Percentiles rank a stretch among this genome's conserved stretches.
These are phyloP conservation scores for Anthoptus insignis DNA, from an alignment of 2,888 invertebrate species.

Conservation along the genomic window DNA sequence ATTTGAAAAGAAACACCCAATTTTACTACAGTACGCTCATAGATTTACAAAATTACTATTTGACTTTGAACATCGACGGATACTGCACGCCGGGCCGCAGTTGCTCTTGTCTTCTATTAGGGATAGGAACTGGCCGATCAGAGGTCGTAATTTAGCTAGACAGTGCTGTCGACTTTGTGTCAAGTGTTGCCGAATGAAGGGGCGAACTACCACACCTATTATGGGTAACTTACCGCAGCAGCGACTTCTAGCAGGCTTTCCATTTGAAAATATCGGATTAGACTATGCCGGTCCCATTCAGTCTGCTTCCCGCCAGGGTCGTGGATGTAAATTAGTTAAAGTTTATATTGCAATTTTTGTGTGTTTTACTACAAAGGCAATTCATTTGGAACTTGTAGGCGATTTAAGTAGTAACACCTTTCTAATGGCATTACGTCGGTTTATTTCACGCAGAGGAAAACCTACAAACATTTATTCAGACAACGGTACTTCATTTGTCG, in stretches of 20 bases:
- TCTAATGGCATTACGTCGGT: slow-evolving; percentile 42
- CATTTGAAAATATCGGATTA: slow-evolving; percentile 37
- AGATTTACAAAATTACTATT: slow-evolving; percentile 42
- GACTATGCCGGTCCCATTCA: slow-evolving; percentile 48
- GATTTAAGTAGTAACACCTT: slow-evolving; percentile 48
- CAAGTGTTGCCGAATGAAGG: slow-evolving; percentile 46
- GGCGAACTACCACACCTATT: slow-evolving; percentile 38
- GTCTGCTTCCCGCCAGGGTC: slow-evolving; percentile 35
- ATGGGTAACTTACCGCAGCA: slow-evolving; percentile 49
- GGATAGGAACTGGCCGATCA: slow-evolving; percentile 33
- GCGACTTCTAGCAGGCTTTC: slow-evolving; percentile 36
- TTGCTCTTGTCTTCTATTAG: slow-evolving; percentile 34
- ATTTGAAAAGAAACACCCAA: slow-evolving; percentile 51
- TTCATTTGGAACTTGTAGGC: slow-evolving; percentile 48
- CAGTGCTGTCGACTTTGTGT: slow-evolving; percentile 42
- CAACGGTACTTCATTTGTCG: slow-evolving; percentile 49
- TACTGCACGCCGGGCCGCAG: slow-evolving; percentile 50
- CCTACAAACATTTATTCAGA: slow-evolving; percentile 45
- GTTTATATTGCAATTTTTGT: slow-evolving; percentile 45
- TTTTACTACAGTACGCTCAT: slow-evolving; percentile 52
- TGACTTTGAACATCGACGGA: slow-evolving; percentile 34
- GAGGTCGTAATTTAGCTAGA: slow-evolving; percentile 43
- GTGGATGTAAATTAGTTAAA: slow-evolving; percentile 43
- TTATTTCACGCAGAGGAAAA: slow-evolving; percentile 43
- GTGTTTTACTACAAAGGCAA: slow-evolving; percentile 45